Evolutionary conservation across 2,888 invertebrate species (phyloP), one percentile per base, ranked within the genome.

Genomic region (Coenonympha arcania): DNA sequence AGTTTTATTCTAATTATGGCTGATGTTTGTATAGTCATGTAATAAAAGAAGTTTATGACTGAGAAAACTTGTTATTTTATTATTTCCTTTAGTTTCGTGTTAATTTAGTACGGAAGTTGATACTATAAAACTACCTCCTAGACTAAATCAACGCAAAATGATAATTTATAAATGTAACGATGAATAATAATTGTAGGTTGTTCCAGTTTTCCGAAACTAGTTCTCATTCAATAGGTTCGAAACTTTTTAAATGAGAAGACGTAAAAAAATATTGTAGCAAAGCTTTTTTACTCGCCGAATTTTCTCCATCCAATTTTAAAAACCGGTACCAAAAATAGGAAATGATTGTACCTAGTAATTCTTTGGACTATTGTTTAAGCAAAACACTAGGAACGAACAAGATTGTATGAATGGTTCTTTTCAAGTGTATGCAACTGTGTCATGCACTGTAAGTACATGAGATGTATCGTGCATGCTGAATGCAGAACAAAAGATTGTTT

Each of bases 21-120:
- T 79, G 80, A 81, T 79, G 79, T 84, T 83, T 83, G 81, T 83
- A 84, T 84, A 84, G 82, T 69, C 71, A 77, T 71, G 74, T 79
- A 78, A 84, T 80, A 82, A 84, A 84, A 81, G 69, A 79, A 73
- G 74, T 84, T 83, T 82, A 79, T 77, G 79, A 82, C 76, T 67
- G 71, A 71, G 58, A 62, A 60, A 58, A 56, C 50, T 57, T 60
- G 55, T 57, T 65, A 61, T 56, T 58, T 60, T 60, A 45, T 33
- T 15, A 15, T 48, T 50, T 37, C 37, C 16, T 39, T 30, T 30
- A 13, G 4, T 30, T n/a, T n/a, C n/a, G n/a, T n/a, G n/a, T n/a
- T n/a, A n/a, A n/a, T n/a, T n/a, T n/a, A n/a, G n/a, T n/a, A n/a
- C n/a, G n/a, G n/a, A n/a, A n/a, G n/a, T n/a, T n/a, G n/a, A n/a